phyloP scores from a whole-genome alignment of 2,888 invertebrate species.

The Zeuzera pyrina region DNA sequence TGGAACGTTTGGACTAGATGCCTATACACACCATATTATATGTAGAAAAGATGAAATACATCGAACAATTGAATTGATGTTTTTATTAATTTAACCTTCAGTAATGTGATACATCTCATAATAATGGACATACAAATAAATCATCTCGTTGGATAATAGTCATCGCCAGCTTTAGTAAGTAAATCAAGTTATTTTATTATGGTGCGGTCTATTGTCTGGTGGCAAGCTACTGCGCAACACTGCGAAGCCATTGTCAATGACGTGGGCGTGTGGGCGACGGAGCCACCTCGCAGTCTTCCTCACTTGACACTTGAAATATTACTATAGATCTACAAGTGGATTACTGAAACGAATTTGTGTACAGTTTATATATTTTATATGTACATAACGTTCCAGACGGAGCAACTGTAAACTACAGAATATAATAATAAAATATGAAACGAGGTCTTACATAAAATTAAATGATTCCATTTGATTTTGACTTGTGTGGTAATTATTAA shows the following conservation, averaged over 20 bases:
- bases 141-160: conserved; percentile 39
- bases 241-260: conserved; percentile 37
- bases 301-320: conserved; percentile 20
- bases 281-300: conserved; percentile 15
- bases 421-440: conserved; percentile 1
- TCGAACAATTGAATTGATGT: too few species aligned
- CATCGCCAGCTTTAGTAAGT: conserved; percentile 28
- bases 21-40: too few species aligned
- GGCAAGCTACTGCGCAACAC: conserved; percentile 53
- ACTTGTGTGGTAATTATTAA: conserved; percentile 53
- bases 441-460: too few species aligned
- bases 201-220: conserved; percentile 49
- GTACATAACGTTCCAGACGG: too few species aligned
- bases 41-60: too few species aligned
- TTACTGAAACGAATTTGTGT: too few species aligned
- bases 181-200: conserved; percentile 34
- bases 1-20: too few species aligned
- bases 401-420: too few species aligned
- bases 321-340: conserved; percentile 8
- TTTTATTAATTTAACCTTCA: conserved; percentile 21
- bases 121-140: conserved; percentile 34
- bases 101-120: conserved; percentile 22
- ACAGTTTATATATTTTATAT: too few species aligned
- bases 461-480: too few species aligned
- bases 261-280: conserved; percentile 40